Conservation (phyloP, 2,797 vertebrate species). For the Chaenodraco wilsoni region DNA sequence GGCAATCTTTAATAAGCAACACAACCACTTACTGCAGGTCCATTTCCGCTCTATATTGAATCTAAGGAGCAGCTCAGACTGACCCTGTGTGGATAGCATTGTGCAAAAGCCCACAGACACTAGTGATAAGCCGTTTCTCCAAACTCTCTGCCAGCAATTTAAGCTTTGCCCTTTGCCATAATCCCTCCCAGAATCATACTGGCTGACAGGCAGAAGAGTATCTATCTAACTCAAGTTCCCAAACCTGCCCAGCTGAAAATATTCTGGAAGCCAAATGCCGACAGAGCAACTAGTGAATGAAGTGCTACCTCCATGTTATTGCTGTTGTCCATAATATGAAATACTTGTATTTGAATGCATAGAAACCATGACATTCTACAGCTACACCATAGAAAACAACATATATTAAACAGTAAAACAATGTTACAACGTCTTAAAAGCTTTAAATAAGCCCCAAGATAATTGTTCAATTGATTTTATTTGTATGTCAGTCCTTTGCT, state of each 20-base stretch:
- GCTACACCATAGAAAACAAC: background rate
- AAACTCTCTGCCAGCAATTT: slow-evolving; percentile 61
- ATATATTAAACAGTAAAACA: background rate
- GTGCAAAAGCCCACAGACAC: slow-evolving; percentile 44
- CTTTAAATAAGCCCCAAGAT: background rate
- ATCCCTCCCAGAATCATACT: slow-evolving; percentile 52
- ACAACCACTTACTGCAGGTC: slow-evolving; percentile 13
- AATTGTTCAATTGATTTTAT: background rate
- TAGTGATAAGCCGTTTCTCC: slow-evolving; percentile 52
- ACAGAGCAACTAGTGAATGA: slow-evolving; percentile 16
- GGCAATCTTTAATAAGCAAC: slow-evolving; percentile 24
- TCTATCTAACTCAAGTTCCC: slow-evolving; percentile 36
- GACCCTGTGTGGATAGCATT: slow-evolving; percentile 47
- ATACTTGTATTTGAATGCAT: slow-evolving; percentile 5
- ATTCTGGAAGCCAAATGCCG: slow-evolving; percentile 32
- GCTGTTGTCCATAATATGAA: background rate
- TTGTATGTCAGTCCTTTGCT: background rate
- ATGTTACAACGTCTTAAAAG: background rate
- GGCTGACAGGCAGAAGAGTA: slow-evolving; percentile 56
- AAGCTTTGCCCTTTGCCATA: slow-evolving; percentile 65
- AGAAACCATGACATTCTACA: background rate
- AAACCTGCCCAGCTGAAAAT: slow-evolving; percentile 44
- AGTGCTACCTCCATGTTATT: slow-evolving; percentile 22
- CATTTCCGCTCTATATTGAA: slow-evolving; percentile 42
- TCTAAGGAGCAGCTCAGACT: slow-evolving; percentile 38